These are phyloP conservation scores for Tachina lurida DNA, from an alignment of 2,888 invertebrate genomes.

Conservation along the genomic window DNA sequence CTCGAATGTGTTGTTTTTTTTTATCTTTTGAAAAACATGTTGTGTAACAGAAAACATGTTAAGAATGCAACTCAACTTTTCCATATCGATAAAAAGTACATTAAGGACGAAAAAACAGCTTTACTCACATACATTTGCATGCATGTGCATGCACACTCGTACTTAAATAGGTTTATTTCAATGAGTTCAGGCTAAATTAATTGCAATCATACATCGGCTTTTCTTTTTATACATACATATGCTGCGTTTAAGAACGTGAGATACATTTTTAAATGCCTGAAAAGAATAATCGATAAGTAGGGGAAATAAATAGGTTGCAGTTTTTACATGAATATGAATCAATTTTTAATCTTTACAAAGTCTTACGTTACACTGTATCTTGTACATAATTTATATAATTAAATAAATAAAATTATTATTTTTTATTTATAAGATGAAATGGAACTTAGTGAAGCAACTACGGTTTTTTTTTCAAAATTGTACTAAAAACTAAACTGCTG, in stretches of 20 bases:
- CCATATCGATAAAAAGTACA: not conserved
- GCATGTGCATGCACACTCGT: not conserved
- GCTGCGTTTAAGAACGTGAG: not conserved
- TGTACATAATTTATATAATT: no score
- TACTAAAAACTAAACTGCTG: no score
- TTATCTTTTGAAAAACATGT: slow-evolving; percentile 12
- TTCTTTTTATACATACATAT: not conserved
- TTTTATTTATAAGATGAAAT: no score
- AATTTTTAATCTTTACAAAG: no score
- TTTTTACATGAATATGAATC: no score
- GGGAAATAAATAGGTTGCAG: not conserved
- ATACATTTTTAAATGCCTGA: not conserved
- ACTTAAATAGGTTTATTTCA: not conserved
- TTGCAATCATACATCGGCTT: not conserved
- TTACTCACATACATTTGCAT: not conserved
- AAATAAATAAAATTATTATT: no score
- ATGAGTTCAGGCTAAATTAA: not conserved
- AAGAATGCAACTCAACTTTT: not conserved
- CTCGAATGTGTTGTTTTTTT: not conserved
- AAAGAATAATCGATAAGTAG: not conserved
- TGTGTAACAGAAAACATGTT: slow-evolving; percentile 27
- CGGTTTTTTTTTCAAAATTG: no score
- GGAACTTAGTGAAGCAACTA: no score
- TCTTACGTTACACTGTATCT: no score
- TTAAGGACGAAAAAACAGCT: not conserved